Conservation (phyloP, 1,140 invertebrate genomes). For the Centruroides vittatus region DNA sequence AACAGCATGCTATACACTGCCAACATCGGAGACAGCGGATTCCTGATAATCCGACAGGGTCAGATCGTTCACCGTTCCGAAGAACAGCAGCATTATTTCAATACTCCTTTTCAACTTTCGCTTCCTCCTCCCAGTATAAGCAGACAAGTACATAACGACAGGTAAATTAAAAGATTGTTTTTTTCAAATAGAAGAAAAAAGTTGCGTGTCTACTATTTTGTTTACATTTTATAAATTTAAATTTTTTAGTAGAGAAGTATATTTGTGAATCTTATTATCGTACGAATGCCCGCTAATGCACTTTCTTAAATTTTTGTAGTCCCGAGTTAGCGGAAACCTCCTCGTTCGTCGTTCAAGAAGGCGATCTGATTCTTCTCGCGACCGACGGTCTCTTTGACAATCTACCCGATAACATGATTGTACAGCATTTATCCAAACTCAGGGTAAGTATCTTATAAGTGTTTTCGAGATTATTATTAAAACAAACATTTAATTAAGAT, state of each 20-base stretch:
- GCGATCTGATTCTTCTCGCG: conserved; percentile 87
- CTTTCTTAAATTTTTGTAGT: conserved; percentile 33
- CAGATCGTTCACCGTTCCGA: conserved; percentile 78
- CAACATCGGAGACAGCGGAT: conserved; percentile 97
- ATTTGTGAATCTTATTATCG: too few relatives aligned
- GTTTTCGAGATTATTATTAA: too few relatives aligned
- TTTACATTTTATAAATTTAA: too few relatives aligned
- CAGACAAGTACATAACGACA: conserved; percentile 70
- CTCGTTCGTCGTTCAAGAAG: conserved; percentile 80
- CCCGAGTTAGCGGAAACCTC: conserved; percentile 81
- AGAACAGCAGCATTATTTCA: conserved; percentile 97
- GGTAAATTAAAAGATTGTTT: conserved; percentile 33
- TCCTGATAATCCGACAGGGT: conserved; percentile 69
- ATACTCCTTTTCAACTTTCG: conserved; percentile 93
- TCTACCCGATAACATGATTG: conserved; percentile 73
- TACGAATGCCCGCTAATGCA: neutral
- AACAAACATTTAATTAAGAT: too few relatives aligned
- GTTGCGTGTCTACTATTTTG: too few relatives aligned
- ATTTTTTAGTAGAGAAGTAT: too few relatives aligned
- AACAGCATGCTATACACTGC: conserved; percentile 81
- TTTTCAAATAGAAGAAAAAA: too few relatives aligned
- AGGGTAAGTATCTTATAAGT: conserved; percentile 9
- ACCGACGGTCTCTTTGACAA: conserved; percentile 98
- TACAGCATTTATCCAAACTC: conserved; percentile 56
- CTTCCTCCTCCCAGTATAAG: conserved; percentile 78